Evolutionary conservation across 2,113 vertebrate species (phyloP), one percentile per base, ranked within the genome.

Genomic region (Terrapene triunguis): DNA sequence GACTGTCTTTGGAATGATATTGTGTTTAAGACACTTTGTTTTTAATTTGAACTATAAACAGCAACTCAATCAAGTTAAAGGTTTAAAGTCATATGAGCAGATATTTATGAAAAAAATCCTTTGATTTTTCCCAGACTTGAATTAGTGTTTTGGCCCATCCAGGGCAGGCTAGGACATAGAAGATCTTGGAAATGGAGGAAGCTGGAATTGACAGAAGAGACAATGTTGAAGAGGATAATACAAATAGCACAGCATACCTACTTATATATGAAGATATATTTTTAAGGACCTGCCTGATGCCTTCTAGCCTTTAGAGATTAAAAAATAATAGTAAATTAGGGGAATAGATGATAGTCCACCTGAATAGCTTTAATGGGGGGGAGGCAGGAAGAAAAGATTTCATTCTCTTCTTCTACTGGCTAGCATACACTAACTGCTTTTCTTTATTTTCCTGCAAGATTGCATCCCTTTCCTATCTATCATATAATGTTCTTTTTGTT

Each of bases 401-500:
- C 3, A 6, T 76, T 55, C 5, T 50, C 3, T 17, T 88, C 65
- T 82, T 85, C 48, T 89, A 11, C 5, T 38, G 4, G 54, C 24
- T 8, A 62, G 5, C 47, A 65, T 55, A 69, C 21, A 50, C 24
- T 16, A 50, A 14, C 24, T 82, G 0, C 51, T 89, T 76, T 17
- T 55, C 50, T 74, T 50, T 17, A 50, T 32, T 79, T 79, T 48
- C 84, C 51, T 59, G 59, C 25, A 16, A 85, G 81, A 54, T 22
- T 44, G 6, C 11, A 80, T 2, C 1, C 1, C 2, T 42, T 11
- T 32, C 29, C 5, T 21, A 25, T 7, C 25, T 5, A 11, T 27
- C 8, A 9, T 5, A 8, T 1, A 4, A 14, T 16, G 4, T 29
- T 42, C 1, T 25, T 32, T 82, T 69, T 84, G 2, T 57, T 85